These are phyloP conservation scores for Pristionchus fissidentatus DNA, from an alignment of 2,888 invertebrate species.

Conservation along the genomic window DNA sequence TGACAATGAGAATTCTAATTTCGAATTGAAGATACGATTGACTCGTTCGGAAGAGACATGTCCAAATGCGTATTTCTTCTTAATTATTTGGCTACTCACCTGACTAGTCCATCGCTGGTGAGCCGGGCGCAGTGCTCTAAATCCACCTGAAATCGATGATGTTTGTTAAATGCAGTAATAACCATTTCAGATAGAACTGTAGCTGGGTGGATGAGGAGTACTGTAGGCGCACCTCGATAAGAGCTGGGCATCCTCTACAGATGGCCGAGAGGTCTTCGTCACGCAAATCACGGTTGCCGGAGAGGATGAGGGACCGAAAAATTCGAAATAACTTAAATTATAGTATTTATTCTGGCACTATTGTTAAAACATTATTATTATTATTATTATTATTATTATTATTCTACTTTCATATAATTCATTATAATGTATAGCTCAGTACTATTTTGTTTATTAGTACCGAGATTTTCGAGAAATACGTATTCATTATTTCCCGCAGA, in stretches of 20 bases:
- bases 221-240: slow-evolving; percentile 13
- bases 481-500: not conserved
- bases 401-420: not conserved
- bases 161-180: not conserved
- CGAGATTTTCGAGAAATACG: too few species aligned
- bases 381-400: not conserved
- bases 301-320: slow-evolving; percentile 20
- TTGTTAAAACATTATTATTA: not conserved
- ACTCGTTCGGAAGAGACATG: too few species aligned
- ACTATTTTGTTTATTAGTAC: too few species aligned
- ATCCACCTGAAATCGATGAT: not conserved
- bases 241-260: slow-evolving; percentile 40
- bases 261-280: slow-evolving; percentile 31
- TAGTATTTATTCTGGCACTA: not conserved
- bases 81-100: too few species aligned
- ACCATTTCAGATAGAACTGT: not conserved
- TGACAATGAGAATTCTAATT: too few species aligned
- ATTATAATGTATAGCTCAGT: too few species aligned
- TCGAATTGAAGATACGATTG: too few species aligned
- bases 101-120: slow-evolving; percentile 8
- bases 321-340: not conserved
- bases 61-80: too few species aligned
- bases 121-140: slow-evolving; percentile 25
- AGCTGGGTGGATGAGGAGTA: too few species aligned
- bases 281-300: slow-evolving; percentile 35